Evolutionary conservation across 2,888 invertebrate species (phyloP).

Genomic region (Harmothoe impar): DNA sequence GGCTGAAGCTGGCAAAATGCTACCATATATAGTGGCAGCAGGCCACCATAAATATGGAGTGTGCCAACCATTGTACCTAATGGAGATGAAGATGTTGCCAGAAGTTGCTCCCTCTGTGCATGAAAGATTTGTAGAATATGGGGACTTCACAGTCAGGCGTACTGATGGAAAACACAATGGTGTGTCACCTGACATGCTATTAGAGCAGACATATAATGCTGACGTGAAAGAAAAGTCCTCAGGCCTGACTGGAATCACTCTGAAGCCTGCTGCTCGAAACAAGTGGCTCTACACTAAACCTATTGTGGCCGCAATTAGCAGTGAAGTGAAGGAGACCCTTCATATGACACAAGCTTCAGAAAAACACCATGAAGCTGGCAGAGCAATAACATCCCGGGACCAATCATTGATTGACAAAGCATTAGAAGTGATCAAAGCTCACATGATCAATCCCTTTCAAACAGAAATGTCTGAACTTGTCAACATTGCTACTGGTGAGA

Average conservation of each 20-base stretch:
- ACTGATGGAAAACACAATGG: slow-evolving; percentile 64
- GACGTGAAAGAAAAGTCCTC: slow-evolving; percentile 63
- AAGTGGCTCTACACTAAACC: not conserved
- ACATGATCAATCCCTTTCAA: too few relatives aligned
- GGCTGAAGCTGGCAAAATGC: slow-evolving; percentile 55
- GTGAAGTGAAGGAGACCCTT: too few relatives aligned
- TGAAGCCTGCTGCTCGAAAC: slow-evolving; percentile 54
- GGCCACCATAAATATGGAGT: slow-evolving; percentile 63
- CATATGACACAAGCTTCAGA: too few relatives aligned
- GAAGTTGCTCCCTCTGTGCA: slow-evolving; percentile 43
- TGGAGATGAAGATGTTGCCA: slow-evolving; percentile 65
- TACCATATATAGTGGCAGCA: slow-evolving; percentile 64
- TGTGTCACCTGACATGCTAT: slow-evolving; percentile 65
- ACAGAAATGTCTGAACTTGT: not conserved
- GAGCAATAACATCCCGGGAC: not conserved
- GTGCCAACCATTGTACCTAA: slow-evolving; percentile 61
- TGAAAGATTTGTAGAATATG: slow-evolving; percentile 42
- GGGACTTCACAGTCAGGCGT: slow-evolving; percentile 51
- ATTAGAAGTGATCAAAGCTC: too few relatives aligned
- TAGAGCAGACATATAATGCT: slow-evolving; percentile 65
- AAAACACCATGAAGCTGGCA: too few relatives aligned
- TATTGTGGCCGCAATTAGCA: too few relatives aligned
- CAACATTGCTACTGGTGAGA: not conserved
- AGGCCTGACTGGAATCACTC: slow-evolving; percentile 63
- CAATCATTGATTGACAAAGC: slow-evolving; percentile 40